Evolutionary conservation across 1,140 invertebrate genomes (phyloP).

Genomic region (Diploscapter pachys): DNA sequence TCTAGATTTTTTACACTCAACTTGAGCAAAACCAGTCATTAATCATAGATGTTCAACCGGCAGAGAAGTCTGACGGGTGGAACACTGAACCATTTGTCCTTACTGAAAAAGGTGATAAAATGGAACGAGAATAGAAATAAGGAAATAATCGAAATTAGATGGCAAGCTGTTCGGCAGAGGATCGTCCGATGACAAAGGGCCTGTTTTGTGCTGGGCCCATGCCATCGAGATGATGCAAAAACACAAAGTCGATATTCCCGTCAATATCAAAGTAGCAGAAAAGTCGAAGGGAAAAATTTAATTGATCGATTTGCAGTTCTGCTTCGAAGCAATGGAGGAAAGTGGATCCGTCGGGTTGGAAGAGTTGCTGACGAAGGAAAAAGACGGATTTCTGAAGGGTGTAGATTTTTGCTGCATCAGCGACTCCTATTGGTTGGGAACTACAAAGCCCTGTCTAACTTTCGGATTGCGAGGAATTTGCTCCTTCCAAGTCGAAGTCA

Average conservation of each 20-base stretch:
- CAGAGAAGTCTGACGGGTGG: slow-evolving; percentile 80
- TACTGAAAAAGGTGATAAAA: slow-evolving; percentile 67
- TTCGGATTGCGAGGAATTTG: slow-evolving; percentile 87
- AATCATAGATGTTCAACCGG: slow-evolving; percentile 83
- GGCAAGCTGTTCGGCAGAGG: slow-evolving; percentile 88
- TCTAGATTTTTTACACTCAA: too few relatives aligned
- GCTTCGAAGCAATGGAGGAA: slow-evolving; percentile 98
- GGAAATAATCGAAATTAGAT: slow-evolving; percentile 60
- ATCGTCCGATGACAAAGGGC: slow-evolving; percentile 84
- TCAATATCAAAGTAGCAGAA: slow-evolving; percentile 78
- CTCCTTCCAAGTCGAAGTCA: slow-evolving; percentile 84
- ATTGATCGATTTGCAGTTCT: slow-evolving; percentile 80
- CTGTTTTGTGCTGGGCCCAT: slow-evolving; percentile 83
- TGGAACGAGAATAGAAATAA: too few relatives aligned
- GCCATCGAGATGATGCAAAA: slow-evolving; percentile 82
- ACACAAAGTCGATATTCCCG: slow-evolving; percentile 71
- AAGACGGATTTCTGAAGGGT: slow-evolving; percentile 70
- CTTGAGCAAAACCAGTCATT: too few relatives aligned
- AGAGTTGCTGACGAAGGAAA: slow-evolving; percentile 73
- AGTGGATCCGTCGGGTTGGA: slow-evolving; percentile 90
- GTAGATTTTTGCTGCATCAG: slow-evolving; percentile 95
- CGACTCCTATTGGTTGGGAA: slow-evolving; percentile 98
- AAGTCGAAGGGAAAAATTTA: background rate
- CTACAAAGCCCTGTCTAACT: slow-evolving; percentile 89
- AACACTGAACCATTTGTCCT: slow-evolving; percentile 87